Evolutionary conservation across 1,140 invertebrate species (phyloP), one percentile per base, ranked within the genome.

Genomic region (Cyclina sinensis): DNA sequence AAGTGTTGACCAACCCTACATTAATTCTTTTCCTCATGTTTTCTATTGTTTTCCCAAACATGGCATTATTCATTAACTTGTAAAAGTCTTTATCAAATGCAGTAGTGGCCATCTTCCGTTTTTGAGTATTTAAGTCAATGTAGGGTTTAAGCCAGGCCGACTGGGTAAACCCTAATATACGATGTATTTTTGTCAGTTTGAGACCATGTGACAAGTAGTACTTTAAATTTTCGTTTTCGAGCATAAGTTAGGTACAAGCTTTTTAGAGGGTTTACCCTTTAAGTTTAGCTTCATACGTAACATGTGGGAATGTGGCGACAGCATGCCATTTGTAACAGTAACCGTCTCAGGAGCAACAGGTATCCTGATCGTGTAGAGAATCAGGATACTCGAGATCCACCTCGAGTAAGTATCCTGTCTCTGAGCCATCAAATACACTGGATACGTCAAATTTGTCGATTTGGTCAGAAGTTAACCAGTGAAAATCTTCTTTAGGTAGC

Each of bases 41-140:
- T 90, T 96, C 95, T 91, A 96, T 95, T 4, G 94, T 96, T 92
- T 96, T 96, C 5, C 96, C 96, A 92, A 96, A 96, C 94, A 90
- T 18, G 89, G 54, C 54, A 89, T 96, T 96, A 83, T 95, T 96
- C 90, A 95, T 93, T 9, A 78, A n/a, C 46, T 78, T 78, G 18
- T 18, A 70, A 30, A 78, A 78, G 35, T 78, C 74, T 35, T 51
- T 51, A 5, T 78, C 74, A 51, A 78, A 21, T 92, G n/a, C 12
- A 74, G 78, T 57, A 81, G 85, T 24, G 59, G 32, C 39, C 35
- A 27, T 21, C 30, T 30, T 54, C 0, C 74, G n/a, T 48, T 51
- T 48, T 12, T 78, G n/a, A 1, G 74, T 78, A 24, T 78, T 78
- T 21, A 78, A 54, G 39, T 54, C 74, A 57, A 78, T 51, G 46